Evolutionary conservation across 2,113 vertebrate genomes (phyloP).

Genomic region (Arothron firmamentum): DNA sequence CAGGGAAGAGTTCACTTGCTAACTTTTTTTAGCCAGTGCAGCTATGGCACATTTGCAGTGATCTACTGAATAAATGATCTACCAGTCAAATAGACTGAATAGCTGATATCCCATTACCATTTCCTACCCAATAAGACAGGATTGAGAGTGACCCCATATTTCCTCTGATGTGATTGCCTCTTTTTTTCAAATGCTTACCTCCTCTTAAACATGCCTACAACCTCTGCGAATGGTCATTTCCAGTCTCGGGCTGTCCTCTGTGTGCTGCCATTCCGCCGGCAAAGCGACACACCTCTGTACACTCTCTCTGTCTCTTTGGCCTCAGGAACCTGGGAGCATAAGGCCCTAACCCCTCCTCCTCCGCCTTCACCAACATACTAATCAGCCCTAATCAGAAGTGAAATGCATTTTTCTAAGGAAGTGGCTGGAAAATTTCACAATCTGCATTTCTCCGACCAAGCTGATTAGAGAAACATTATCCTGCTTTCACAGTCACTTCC

Average conservation of each 20-base stretch:
- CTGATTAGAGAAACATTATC: conserved; percentile 85
- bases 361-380: conserved; percentile 65
- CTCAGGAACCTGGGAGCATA: conserved; percentile 59
- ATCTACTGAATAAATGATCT: conserved; percentile 51
- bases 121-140: conserved; percentile 37
- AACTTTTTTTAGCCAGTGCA: conserved; percentile 69
- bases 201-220: conserved; percentile 58
- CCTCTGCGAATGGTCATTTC: conserved; percentile 17
- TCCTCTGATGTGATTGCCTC: conserved; percentile 62
- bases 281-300: conserved; percentile 12
- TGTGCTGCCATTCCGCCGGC: conserved; percentile 42
- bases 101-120: conserved; percentile 25
- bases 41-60: conserved; percentile 65
- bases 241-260: conserved; percentile 15
- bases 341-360: conserved; percentile 49
- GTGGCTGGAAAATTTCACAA: conserved; percentile 85
- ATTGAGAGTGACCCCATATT: conserved; percentile 46
- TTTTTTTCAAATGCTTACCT: conserved; percentile 62
- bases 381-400: conserved; percentile 79
- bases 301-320: conserved; percentile 41
- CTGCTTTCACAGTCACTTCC: conserved; percentile 82
- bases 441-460: conserved; percentile 81
- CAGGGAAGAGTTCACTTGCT: conserved; percentile 78
- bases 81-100: conserved; percentile 48
- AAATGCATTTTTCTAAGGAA: conserved; percentile 85